Evolutionary conservation across 2,113 vertebrate species (phyloP).

Genomic region (Menura novaehollandiae): DNA sequence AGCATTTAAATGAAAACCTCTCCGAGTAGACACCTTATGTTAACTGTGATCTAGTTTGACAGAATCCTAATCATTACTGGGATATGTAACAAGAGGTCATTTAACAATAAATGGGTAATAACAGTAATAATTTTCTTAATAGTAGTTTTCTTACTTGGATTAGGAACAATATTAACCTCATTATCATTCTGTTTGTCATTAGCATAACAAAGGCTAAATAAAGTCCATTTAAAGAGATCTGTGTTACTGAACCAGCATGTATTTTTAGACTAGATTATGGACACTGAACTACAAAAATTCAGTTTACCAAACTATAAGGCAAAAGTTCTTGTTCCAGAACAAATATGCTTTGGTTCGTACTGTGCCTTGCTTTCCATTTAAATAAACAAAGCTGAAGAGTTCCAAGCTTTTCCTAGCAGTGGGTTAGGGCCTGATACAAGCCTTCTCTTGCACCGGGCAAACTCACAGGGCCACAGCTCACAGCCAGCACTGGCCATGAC

Average conservation of each 20-base stretch:
- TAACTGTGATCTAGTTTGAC: background rate
- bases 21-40: background rate
- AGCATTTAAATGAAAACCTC: background rate
- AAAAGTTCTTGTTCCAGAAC: background rate
- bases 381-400: background rate
- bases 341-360: background rate
- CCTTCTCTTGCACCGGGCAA: background rate
- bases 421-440: background rate
- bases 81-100: background rate
- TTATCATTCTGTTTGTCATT: background rate
- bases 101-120: background rate
- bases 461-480: background rate
- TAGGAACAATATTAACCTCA: background rate
- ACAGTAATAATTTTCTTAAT: background rate
- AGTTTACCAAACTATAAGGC: background rate
- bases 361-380: background rate
- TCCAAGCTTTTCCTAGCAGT: background rate
- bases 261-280: background rate
- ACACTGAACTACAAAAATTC: background rate
- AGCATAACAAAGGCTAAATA: background rate
- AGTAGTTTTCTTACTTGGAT: background rate
- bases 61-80: background rate
- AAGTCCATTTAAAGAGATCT: background rate
- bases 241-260: background rate
- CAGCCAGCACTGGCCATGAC: background rate